Percentiles rank a stretch among this genome's conserved stretches.
Conservation (phyloP, 2,888 invertebrate genomes). For the Macropis europaea region DNA sequence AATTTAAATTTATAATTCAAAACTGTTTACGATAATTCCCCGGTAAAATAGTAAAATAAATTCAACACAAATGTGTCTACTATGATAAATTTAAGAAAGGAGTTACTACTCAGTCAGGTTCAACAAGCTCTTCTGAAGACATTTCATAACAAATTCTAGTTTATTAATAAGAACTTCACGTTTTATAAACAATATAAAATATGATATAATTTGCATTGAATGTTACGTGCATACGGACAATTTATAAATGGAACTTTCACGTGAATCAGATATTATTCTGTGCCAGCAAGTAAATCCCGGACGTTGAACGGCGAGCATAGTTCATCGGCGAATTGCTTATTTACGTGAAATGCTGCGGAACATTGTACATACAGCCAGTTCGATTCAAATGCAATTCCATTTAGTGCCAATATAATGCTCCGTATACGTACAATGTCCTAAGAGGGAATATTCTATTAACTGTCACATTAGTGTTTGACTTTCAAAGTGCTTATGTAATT, state of each 20-base stretch:
- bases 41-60: no score
- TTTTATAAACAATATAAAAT: no score
- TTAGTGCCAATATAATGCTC: constrained; percentile 20
- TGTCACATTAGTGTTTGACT: constrained; percentile 34
- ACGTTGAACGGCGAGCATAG: constrained; percentile 22
- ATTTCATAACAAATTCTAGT: no score
- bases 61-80: no score
- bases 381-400: constrained; percentile 29
- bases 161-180: no score
- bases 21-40: no score
- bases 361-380: constrained; percentile 2
- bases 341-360: constrained; percentile 45
- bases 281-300: constrained; percentile 16
- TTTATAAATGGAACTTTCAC: background rate
- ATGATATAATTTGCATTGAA: no score
- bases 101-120: no score
- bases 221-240: background rate
- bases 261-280: constrained; percentile 1
- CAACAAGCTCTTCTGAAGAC: no score
- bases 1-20: no score
- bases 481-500: constrained; percentile 14
- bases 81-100: no score
- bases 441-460: constrained; percentile 34
- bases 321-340: constrained; percentile 48
- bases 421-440: constrained; percentile 7